phyloP scores from a whole-genome alignment of 1,140 invertebrate genomes.

The Ooceraea biroi region DNA sequence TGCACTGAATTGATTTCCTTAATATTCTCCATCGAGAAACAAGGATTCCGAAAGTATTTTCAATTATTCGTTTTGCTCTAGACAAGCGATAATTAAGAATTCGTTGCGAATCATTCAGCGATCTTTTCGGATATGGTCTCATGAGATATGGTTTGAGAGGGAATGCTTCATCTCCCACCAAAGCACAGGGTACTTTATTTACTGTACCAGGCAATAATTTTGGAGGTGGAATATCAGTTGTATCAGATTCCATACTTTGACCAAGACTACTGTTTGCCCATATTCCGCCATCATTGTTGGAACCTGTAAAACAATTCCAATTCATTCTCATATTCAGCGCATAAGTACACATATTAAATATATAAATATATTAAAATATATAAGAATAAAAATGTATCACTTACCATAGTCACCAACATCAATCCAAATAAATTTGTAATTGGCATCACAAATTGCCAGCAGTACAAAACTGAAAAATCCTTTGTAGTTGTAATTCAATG shows the following conservation, averaged over 20 bases:
- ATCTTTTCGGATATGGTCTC: constrained; percentile 20
- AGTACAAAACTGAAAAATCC: constrained; percentile 50
- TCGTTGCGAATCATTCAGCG: constrained; percentile 19
- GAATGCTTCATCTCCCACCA: constrained; percentile 15
- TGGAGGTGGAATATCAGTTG: background rate
- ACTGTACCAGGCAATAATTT: constrained; percentile 13
- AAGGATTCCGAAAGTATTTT: constrained; percentile 3
- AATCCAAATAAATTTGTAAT: constrained; percentile 52
- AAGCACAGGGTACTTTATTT: background rate
- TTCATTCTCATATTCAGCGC: background rate
- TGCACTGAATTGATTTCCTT: no score
- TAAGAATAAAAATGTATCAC: no score
- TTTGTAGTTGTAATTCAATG: constrained; percentile 42
- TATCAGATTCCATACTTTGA: constrained; percentile 6
- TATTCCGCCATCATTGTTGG: background rate
- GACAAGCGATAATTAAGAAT: constrained; percentile 38
- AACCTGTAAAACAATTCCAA: constrained; percentile 17
- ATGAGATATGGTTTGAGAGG: constrained; percentile 15
- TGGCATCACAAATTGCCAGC: constrained; percentile 46
- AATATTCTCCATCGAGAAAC: constrained; percentile 17
- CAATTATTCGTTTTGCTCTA: constrained; percentile 15
- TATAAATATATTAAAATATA: background rate
- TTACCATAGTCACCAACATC: constrained; percentile 36
- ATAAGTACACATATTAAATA: background rate
- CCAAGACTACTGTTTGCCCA: background rate